Base-by-base conservation (phyloP, 2,113 vertebrate genomes). In the Strix aluco region DNA sequence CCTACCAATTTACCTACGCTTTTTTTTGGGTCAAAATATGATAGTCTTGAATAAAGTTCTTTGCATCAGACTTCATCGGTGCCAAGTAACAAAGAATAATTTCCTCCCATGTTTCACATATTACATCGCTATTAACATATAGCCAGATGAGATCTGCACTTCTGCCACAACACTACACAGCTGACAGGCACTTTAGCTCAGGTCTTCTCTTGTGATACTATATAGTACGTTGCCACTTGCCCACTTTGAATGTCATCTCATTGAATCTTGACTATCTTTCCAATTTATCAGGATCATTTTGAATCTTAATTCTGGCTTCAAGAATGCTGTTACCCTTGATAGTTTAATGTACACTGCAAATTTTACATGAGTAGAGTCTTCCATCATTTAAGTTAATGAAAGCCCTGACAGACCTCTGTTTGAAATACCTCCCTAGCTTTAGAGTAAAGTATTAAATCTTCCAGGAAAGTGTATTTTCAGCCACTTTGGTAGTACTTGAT, bases 331-430 rank as follows among this genome's bases (percentile, higher is more conserved):
- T 81, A 81, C 70, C 57, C 78, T 97, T 69, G 72, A 67, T 89
- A 79, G 59, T 44, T 92, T 91, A 96, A 87, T 61, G 61, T 49
- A 27, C 34, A 21, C 38, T 69, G 65, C 65, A 93, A 85, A 88
- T 93, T 94, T 75, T 69, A 71, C 11, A 36, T 7, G 58, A 90
- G 52, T 51, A 63, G 11, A 27, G 34, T 54, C 81, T 90, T 94
- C 78, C 34, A 80, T 95, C 84, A 80, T 91, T 94, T 80, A 69
- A 94, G 47, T 90, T 85, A 90, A 93, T 90, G 71, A 91, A 95
- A 80, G 44, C n/a, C 49, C 30, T 77, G 87, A 32, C 73, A 93
- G 58, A 46, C 16, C 14, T 65, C 73, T 71, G 21, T 75, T 78
- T 85, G 78, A 93, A 90, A 80, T 40, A 69, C 49, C 46, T 72